Percentiles rank a stretch among this genome's conserved stretches.
These are phyloP conservation scores for Acanthoscelides obtectus DNA, from an alignment of 2,888 invertebrate species.

Conservation along the genomic window DNA sequence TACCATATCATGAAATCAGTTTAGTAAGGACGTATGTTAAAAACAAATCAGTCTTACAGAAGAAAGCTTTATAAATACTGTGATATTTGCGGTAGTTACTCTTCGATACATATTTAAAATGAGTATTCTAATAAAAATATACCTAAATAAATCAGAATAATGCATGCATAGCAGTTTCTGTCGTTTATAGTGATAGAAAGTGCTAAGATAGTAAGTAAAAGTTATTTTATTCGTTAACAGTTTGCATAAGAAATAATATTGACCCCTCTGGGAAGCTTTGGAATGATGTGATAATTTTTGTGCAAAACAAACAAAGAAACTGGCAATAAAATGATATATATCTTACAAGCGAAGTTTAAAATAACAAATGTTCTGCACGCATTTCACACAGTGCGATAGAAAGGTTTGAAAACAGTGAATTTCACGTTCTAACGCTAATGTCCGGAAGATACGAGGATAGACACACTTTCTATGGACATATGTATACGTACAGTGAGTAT, in stretches of 20 bases:
- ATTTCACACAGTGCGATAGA: slow-evolving; percentile 1
- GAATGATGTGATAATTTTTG: background rate
- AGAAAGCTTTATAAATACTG: too few relatives aligned
- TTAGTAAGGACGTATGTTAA: too few relatives aligned
- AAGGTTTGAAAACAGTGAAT: background rate
- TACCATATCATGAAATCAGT: background rate
- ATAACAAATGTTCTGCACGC: slow-evolving; percentile 3
- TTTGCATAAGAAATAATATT: too few relatives aligned
- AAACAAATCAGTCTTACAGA: too few relatives aligned
- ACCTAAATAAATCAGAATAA: too few relatives aligned
- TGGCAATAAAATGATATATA: background rate
- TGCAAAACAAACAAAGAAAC: background rate
- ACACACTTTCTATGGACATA: background rate
- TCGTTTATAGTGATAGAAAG: too few relatives aligned
- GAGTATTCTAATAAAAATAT: too few relatives aligned
- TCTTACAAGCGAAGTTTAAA: background rate
- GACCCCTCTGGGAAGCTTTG: background rate
- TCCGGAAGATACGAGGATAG: background rate
- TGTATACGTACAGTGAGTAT: background rate
- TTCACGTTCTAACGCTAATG: background rate
- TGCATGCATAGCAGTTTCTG: too few relatives aligned
- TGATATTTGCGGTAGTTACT: too few relatives aligned
- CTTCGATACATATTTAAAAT: too few relatives aligned
- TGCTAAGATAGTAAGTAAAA: too few relatives aligned
- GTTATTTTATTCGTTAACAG: too few relatives aligned